Evolutionary conservation across 2,113 vertebrate species (phyloP).

Genomic region (Clarias magur): DNA sequence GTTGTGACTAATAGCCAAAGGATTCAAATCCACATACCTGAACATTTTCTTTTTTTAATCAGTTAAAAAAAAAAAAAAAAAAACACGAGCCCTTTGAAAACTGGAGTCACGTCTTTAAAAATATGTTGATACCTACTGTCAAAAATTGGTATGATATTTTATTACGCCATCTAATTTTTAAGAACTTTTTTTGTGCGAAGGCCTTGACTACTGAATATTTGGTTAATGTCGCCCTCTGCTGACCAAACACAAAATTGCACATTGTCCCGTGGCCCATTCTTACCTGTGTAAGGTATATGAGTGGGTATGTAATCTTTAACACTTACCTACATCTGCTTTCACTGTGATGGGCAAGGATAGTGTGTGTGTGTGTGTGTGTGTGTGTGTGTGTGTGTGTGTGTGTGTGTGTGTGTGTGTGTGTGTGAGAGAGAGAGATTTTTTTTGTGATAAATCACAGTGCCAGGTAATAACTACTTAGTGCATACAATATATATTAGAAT

Average conservation of each 20-base stretch:
- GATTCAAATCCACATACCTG: neutral
- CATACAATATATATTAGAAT: no score
- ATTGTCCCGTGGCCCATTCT: neutral
- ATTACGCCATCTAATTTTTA: neutral
- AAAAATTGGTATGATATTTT: neutral
- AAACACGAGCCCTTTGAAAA: slow-evolving; percentile 10
- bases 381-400: neutral
- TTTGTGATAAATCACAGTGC: neutral
- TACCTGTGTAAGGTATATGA: neutral
- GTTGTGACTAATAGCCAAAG: neutral
- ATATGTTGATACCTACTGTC: neutral
- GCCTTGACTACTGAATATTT: neutral
- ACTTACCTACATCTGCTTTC: neutral
- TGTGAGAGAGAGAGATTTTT: no score
- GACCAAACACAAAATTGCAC: neutral
- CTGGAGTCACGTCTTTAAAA: slow-evolving; percentile 15
- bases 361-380: neutral
- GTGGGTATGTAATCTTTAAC: neutral
- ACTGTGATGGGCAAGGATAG: neutral
- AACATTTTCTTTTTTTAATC: neutral
- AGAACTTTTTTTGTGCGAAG: neutral
- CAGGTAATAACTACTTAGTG: no score
- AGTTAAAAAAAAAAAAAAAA: slow-evolving; percentile 7
- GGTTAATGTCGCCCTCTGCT: slow-evolving; percentile 34
- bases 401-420: neutral